phyloP scores from a whole-genome alignment of 2,888 invertebrate genomes.

The Smittia aterrima region DNA sequence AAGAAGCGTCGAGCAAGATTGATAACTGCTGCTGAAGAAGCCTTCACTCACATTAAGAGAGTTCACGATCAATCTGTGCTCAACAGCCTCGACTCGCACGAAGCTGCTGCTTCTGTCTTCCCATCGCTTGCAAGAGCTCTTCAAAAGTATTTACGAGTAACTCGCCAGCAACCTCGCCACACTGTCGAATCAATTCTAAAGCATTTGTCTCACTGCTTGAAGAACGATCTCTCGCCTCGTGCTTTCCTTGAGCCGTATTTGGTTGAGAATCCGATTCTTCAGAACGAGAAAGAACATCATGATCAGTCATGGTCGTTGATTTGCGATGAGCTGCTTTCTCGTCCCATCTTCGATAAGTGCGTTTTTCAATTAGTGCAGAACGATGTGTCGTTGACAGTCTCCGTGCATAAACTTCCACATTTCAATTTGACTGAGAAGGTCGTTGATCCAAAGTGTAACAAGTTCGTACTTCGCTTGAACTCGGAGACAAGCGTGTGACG shows the following conservation, averaged over 20 bases:
- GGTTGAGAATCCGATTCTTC: slow-evolving; percentile 77
- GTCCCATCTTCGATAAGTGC: slow-evolving; percentile 78
- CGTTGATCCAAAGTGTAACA: slow-evolving; percentile 92
- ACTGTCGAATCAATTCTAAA: slow-evolving; percentile 89
- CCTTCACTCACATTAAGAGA: slow-evolving; percentile 94
- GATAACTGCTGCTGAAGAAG: slow-evolving; percentile 93
- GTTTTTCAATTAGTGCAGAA: slow-evolving; percentile 91
- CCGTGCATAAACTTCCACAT: slow-evolving; percentile 83
- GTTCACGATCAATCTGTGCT: slow-evolving; percentile 70
- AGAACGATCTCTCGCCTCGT: slow-evolving; percentile 89
- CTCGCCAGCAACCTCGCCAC: slow-evolving; percentile 93
- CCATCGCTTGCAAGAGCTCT: slow-evolving; percentile 94
- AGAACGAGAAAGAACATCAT: slow-evolving; percentile 79
- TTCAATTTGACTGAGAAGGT: slow-evolving; percentile 95
- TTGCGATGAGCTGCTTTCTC: slow-evolving; percentile 85
- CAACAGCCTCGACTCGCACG: slow-evolving; percentile 86
- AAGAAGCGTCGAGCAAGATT: slow-evolving; percentile 86
- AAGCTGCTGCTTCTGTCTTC: slow-evolving; percentile 97
- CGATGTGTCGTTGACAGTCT: slow-evolving; percentile 87
- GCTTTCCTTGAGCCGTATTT: slow-evolving; percentile 95
- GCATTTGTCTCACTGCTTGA: slow-evolving; percentile 87
- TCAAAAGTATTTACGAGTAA: slow-evolving; percentile 94
- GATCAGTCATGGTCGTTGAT: slow-evolving; percentile 96
- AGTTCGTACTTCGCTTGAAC: slow-evolving; percentile 89
- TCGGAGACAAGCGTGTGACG: slow-evolving; percentile 95